Percentiles rank a stretch among this genome's conserved stretches.
These are phyloP conservation scores for Xylota segnis DNA, from an alignment of 2,888 invertebrate species.

Conservation along the genomic window DNA sequence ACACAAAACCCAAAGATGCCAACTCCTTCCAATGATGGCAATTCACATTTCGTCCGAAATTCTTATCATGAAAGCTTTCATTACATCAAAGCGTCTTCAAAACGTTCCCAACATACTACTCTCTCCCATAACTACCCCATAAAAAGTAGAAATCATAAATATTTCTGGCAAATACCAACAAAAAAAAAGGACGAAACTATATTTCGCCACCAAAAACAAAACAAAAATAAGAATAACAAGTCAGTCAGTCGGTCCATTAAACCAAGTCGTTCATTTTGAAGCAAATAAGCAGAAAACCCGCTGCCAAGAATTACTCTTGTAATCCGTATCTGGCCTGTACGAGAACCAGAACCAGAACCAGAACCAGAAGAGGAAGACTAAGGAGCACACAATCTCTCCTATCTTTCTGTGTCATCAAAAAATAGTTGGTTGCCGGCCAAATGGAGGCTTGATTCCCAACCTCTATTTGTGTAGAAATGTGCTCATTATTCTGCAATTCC, in stretches of 20 bases:
- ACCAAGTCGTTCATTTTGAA: conserved; percentile 78
- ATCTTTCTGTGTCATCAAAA: conserved; percentile 74
- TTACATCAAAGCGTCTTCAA: conserved; percentile 60
- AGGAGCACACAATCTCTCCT: conserved; percentile 60
- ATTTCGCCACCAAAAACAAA: conserved; percentile 47
- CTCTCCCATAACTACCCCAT: conserved; percentile 19
- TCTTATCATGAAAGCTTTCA: conserved; percentile 58
- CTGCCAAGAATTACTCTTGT: conserved; percentile 81
- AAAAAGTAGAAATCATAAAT: conserved; percentile 61
- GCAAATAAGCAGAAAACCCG: conserved; percentile 82
- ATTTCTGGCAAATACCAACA: conserved; percentile 17
- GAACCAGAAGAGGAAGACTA: conserved; percentile 42
- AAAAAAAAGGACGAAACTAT: conserved; percentile 27
- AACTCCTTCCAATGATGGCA: conserved; percentile 11
- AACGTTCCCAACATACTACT: conserved; percentile 19
- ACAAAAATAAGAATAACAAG: conserved; percentile 71
- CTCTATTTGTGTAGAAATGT: conserved; percentile 76
- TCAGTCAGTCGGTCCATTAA: conserved; percentile 77
- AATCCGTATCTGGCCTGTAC: conserved; percentile 35
- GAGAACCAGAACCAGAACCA: background rate
- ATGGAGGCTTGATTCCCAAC: conserved; percentile 75
- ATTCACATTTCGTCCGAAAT: conserved; percentile 53
- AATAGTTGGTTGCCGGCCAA: conserved; percentile 76
- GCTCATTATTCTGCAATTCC: conserved; percentile 75
- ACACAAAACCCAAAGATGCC: background rate